These are phyloP conservation scores for Gouania willdenowi DNA, from an alignment of 2,797 vertebrate genomes.

Conservation along the genomic window DNA sequence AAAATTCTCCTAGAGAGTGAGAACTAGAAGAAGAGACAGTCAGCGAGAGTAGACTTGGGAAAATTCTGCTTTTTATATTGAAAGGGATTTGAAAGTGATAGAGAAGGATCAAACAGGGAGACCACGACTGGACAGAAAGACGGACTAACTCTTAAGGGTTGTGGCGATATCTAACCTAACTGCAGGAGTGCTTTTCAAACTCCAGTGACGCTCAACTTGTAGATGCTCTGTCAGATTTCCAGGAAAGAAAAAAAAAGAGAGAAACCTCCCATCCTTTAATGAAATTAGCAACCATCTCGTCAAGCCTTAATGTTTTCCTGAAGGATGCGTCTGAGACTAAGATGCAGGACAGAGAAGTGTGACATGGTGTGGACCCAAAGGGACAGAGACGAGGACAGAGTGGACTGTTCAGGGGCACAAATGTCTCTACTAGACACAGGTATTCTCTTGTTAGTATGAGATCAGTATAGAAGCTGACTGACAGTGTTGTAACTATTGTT, in stretches of 20 bases:
- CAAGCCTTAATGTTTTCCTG: slow-evolving; percentile 13
- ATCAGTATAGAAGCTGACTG: slow-evolving; percentile 25
- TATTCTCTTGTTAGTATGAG: slow-evolving; percentile 56
- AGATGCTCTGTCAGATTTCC: slow-evolving; percentile 26
- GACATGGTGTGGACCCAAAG: slow-evolving; percentile 73
- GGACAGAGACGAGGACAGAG: slow-evolving; percentile 66
- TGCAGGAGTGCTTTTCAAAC: slow-evolving; percentile 31
- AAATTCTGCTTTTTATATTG: slow-evolving; percentile 31
- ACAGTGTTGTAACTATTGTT: too few species aligned
- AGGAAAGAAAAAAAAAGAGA: slow-evolving; percentile 6
- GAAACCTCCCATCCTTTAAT: background rate
- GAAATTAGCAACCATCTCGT: slow-evolving; percentile 30
- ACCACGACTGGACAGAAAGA: slow-evolving; percentile 22
- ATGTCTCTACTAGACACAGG: slow-evolving; percentile 62
- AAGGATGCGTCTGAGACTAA: slow-evolving; percentile 60
- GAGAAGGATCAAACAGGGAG: background rate
- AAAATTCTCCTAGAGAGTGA: slow-evolving; percentile 54
- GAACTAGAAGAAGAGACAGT: slow-evolving; percentile 41
- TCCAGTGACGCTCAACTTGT: slow-evolving; percentile 46
- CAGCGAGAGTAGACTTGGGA: slow-evolving; percentile 48
- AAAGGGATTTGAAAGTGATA: slow-evolving; percentile 14
- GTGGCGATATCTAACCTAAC: slow-evolving; percentile 32
- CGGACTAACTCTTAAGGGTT: slow-evolving; percentile 47
- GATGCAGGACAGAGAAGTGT: slow-evolving; percentile 58
- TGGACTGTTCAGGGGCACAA: slow-evolving; percentile 61